Evolutionary conservation across 1,140 invertebrate genomes (phyloP), one percentile per base, ranked within the genome.

Genomic region (Whitmania pigra): DNA sequence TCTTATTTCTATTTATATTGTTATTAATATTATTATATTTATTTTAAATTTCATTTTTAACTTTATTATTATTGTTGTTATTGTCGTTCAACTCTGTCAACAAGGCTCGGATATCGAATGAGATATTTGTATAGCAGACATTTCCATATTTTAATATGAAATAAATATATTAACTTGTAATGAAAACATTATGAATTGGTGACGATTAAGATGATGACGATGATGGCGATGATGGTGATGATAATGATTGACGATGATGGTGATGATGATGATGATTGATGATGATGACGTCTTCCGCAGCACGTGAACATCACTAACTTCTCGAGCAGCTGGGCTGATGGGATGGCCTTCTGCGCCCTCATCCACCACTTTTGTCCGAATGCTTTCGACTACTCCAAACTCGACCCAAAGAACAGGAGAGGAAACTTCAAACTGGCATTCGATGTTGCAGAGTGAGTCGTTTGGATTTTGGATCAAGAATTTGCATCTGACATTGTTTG

Each of bases 241-340:
- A 22, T n/a, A 17, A 60, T 17, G 27, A 60, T 9, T n/a, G n/a
- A 60, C n/a, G 55, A 22, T 60, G 27, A 60, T 60, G 27, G 17
- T 60, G 55, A 60, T 17, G 55, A 60, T 60, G 55, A 60, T 17
- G n/a, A 60, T 22, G 27, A 17, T 60, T n/a, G 20, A 20, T 57
- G 54, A 20, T 9, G 25, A n/a, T 25, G 1, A 1, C 15, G 57
- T 63, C 29, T 31, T 20, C 22, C 11, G 9, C 72, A 74, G 69
- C 49, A 75, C 78, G 92, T 94, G 53, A 91, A 94, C 78, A 92
- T 95, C 31, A 94, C 91, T 13, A 95, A 94, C 82, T 94, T 94
- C 80, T 90, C 89, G 77, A 91, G 89, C 74, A 91, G 88, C 60
- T 94, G 92, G 92, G 93, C 93, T 81, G 90, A 94, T 81, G 92